Evolutionary conservation across 2,888 invertebrate genomes (phyloP).

Genomic region (Ophion ventricosus): DNA sequence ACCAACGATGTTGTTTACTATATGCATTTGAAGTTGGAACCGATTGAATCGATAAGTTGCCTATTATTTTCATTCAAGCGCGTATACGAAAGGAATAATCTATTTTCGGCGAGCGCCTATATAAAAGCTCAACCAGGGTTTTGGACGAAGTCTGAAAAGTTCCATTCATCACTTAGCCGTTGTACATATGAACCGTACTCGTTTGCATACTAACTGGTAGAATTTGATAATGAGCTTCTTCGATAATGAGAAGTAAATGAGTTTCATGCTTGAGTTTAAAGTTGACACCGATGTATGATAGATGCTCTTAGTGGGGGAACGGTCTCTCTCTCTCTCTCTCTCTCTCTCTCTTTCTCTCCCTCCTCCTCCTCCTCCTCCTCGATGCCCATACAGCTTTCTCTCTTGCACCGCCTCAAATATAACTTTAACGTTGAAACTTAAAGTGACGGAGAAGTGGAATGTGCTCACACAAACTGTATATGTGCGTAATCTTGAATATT

Average conservation of each 20-base stretch:
- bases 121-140: background rate
- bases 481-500: background rate
- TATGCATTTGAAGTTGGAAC: no score
- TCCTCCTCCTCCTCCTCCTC: no score
- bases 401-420: background rate
- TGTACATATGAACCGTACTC: no score
- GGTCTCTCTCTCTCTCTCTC: no score
- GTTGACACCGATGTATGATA: background rate
- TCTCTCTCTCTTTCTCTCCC: no score
- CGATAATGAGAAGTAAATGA: no score
- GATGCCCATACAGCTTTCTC: no score
- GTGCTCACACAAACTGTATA: background rate
- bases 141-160: background rate
- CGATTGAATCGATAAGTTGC: no score
- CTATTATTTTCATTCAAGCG: background rate
- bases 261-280: background rate
- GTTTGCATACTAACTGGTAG: no score
- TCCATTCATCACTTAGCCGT: no score
- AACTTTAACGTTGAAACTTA: background rate
- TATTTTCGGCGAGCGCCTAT: background rate
- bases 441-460: background rate
- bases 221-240: no score
- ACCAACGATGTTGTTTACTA: no score
- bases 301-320: background rate
- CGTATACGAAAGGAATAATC: background rate